Evolutionary conservation across 2,797 vertebrate genomes (phyloP), one percentile per base, ranked within the genome.

Genomic region (Mus spretus): DNA sequence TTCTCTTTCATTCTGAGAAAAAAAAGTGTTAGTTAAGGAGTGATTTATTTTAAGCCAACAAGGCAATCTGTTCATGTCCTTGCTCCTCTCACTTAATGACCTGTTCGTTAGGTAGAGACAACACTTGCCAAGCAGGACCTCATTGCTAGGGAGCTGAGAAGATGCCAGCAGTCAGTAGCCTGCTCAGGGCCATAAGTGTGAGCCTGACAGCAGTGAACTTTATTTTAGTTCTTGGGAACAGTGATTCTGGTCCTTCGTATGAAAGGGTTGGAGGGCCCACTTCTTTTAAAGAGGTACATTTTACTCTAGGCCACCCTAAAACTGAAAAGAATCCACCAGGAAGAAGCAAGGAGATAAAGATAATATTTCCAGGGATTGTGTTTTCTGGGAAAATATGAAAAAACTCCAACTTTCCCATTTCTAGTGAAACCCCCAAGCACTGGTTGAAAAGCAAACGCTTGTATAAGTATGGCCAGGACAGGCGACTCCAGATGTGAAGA

Each of bases 101-200:
- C 96, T 96, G 94, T 96, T 97, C 97, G 98, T 98, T 98, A 97
- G 97, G 97, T 98, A 98, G 98, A 97, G 97, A 98, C 97, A 98
- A 92, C 97, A 98, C 98, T 97, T 97, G 97, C 97, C 96, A 86
- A 97, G 93, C 93, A 82, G 98, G 98, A 98, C 98, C 98, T 98
- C 98, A 98, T 98, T 98, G 98, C 2, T 20, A 89, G 92, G 67
- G 80, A 92, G 96, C 95, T 94, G 96, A 97, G 93, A 96, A 96
- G 96, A 97, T 65, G 89, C 47, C 96, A 97, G 91, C 89, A 95
- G 83, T 59, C 94, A 82, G 31, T 8, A 55, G 85, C 81, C 86
- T 97, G 96, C 90, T 7, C 63, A 91, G 91, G 92, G 97, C 97
- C 97, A 97, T 96, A 97, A 97, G 97, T 93, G 37, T 98, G 3